Conservation (phyloP, 1,140 invertebrate genomes). For the Drosophila ambigua region DNA sequence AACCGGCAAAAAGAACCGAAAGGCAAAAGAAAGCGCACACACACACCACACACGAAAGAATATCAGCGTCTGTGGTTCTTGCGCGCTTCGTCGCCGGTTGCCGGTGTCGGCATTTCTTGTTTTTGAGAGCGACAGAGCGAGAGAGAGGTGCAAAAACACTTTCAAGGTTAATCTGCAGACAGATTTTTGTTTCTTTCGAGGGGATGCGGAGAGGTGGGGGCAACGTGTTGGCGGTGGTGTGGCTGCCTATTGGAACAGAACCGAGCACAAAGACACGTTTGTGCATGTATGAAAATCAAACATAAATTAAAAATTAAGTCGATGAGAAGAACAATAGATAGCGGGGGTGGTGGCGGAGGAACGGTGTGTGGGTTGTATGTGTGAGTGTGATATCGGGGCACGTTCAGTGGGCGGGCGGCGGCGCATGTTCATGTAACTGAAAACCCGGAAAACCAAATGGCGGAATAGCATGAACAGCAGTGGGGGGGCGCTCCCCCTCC, state of each 20-base stretch:
- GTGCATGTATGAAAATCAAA: constrained; percentile 37
- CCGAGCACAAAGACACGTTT: constrained; percentile 7
- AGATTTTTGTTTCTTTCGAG: constrained; percentile 14
- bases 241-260: constrained; percentile 40
- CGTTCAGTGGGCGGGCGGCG: constrained; percentile 51
- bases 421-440: constrained; percentile 72
- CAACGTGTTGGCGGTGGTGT: too few relatives aligned
- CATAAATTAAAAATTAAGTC: constrained; percentile 50
- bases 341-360: neutral
- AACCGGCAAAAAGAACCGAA: constrained; percentile 32
- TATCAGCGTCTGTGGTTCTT: neutral
- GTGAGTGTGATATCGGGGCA: constrained; percentile 25
- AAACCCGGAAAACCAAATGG: constrained; percentile 76
- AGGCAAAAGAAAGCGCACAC: constrained; percentile 8
- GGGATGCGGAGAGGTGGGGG: neutral
- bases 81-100: constrained; percentile 48
- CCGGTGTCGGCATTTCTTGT: constrained; percentile 49
- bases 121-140: constrained; percentile 2
- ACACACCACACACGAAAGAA: neutral
- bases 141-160: constrained; percentile 17
- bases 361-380: neutral
- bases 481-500: constrained; percentile 4
- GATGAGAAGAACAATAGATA: constrained; percentile 5
- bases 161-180: constrained; percentile 64
- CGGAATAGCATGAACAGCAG: constrained; percentile 72